These are phyloP conservation scores for Capricornis sumatraensis DNA, from an alignment of 2,113 vertebrate genomes.

Conservation along the genomic window DNA sequence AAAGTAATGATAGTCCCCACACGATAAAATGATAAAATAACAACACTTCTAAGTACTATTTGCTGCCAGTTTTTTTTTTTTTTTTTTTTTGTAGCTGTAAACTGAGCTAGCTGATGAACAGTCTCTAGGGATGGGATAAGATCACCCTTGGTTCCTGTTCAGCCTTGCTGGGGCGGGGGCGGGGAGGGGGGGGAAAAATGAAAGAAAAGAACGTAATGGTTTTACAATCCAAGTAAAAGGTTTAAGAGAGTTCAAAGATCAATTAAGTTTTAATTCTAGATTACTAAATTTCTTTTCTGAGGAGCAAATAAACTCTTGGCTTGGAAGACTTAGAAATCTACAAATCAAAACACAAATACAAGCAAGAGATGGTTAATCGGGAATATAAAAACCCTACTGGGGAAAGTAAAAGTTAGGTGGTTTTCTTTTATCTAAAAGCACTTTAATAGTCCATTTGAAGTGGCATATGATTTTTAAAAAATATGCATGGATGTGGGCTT, in stretches of 20 bases:
- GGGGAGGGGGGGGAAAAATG: conserved; percentile 79
- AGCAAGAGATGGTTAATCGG: conserved; percentile 20
- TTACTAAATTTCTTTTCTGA: conserved; percentile 35
- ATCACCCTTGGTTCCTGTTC: conserved; percentile 84
- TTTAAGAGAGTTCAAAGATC: conserved; percentile 82
- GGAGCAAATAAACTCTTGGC: conserved; percentile 36
- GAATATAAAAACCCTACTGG: conserved; percentile 19
- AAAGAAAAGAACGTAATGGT: conserved; percentile 92
- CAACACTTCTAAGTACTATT: conserved; percentile 35
- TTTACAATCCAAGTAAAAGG: conserved; percentile 84
- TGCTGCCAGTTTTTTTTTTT: background rate
- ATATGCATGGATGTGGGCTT: background rate
- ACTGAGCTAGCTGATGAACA: conserved; percentile 91
- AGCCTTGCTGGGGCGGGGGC: conserved; percentile 82
- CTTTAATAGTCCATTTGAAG: background rate
- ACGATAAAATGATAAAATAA: conserved; percentile 52
- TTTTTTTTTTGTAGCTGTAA: conserved; percentile 82
- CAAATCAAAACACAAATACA: conserved; percentile 10
- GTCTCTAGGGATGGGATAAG: conserved; percentile 83
- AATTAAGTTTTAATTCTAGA: conserved; percentile 77
- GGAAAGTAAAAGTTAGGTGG: conserved; percentile 16
- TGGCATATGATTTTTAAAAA: background rate
- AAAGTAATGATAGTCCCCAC: background rate
- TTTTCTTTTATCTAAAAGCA: conserved; percentile 36
- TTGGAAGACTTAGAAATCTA: conserved; percentile 17